Evolutionary conservation across 30 jellyfish, hydroid and myxozoan species (phyloP), one percentile per base, ranked within the genome.

Genomic region (Aurelia sp.): DNA sequence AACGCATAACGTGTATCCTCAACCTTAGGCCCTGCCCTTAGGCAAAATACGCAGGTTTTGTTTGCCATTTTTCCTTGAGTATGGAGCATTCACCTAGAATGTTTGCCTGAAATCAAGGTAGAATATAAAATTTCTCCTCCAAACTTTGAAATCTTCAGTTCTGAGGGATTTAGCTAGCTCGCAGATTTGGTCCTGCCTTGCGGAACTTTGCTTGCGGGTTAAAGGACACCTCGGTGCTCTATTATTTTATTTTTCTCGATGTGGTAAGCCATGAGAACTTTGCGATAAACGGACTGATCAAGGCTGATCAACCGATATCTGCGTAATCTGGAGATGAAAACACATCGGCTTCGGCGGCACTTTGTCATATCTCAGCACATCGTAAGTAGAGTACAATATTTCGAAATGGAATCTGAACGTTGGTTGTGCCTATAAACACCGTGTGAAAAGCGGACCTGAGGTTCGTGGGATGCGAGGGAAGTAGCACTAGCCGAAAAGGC

Each of bases 261-360:
- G 90, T 52, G 90, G 90, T 79, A 63, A 79, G 72, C 90, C 90
- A 60, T 51, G 30, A 62, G 33, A 41, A 64, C 90, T 63, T 79
- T 80, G 67, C 81, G 67, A 9, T 64, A 79, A 67, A 79, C 48
- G 21, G 90, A 58, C 65, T 48, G 82, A 79, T 79, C 90, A 79
- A 80, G 90, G 41, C 65, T 48, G 82, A 79, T 79, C 90, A 79
- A 80, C 73, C 38, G 81, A 79, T 79, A 79, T 63, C 67, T 47
- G 9, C 5, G 67, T 79, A 79, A 79, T 62, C 90, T 79, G 38
- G 47, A 79, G 72, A 61, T 47, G 79, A 79, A 79, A 64, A 79
- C 90, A 79, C 78, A 65, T 38, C 80, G 67, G 90, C 78, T 51
- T 16, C 9, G 71, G 77, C 79, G 80, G 90, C 72, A 67, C 90